Percentiles rank a stretch among this genome's conserved stretches.
phyloP scores from a whole-genome alignment of 2,113 vertebrate species.

The Pangasianodon gigas region DNA sequence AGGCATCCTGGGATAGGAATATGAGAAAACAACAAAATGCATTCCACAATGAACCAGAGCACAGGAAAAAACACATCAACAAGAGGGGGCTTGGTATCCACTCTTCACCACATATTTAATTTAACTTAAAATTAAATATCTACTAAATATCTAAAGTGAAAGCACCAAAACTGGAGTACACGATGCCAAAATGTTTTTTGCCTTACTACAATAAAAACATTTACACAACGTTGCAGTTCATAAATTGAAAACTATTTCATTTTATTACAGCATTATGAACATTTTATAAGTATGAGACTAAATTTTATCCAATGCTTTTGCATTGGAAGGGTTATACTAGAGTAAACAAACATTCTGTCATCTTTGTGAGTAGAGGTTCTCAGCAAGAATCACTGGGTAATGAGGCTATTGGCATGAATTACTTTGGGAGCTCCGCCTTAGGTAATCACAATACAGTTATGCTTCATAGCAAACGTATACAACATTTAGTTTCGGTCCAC shows the following conservation, averaged over 20 bases:
- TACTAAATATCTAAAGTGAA: too few species aligned
- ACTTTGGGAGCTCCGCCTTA: background rate
- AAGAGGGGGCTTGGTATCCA: background rate
- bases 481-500: background rate
- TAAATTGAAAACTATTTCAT: background rate
- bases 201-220: background rate
- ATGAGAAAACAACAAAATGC: background rate
- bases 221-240: background rate
- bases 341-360: background rate
- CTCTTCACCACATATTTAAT: background rate
- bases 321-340: background rate
- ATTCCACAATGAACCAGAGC: background rate
- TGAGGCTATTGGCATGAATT: background rate
- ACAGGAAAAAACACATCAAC: background rate
- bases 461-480: slow-evolving; percentile 11
- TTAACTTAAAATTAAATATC: too few species aligned
- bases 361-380: background rate
- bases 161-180: background rate
- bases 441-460: background rate
- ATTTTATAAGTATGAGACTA: background rate
- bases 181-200: background rate
- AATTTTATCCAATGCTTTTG: background rate
- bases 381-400: background rate
- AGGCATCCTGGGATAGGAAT: background rate
- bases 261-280: background rate